Evolutionary conservation across 2,797 vertebrate species (phyloP), one percentile per base, ranked within the genome.

Genomic region (Tauraco hartlaubi): DNA sequence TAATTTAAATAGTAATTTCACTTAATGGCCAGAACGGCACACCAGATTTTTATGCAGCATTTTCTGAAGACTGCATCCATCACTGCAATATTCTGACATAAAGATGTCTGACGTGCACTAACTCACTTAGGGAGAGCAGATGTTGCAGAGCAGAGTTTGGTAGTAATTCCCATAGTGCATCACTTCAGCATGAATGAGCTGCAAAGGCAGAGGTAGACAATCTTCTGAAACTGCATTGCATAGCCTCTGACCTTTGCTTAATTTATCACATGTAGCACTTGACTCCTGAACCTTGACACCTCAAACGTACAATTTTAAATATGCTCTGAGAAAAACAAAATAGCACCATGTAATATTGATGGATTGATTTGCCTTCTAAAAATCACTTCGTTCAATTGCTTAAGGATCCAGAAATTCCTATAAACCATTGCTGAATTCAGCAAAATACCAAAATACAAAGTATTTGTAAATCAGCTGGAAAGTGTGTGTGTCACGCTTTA

Each of bases 111-210:
- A 99, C 99, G 98, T 99, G 99, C 98, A 98, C 99, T 99, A 99
- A 99, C 99, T 99, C 99, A 99, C 99, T 99, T 99, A 99, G 99
- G 99, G 98, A 99, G 99, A 98, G 99, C 99, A 99, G 99, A 99
- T 99, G 99, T 99, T 99, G 99, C 98, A 72, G 98, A 98, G 98
- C 98, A 95, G 99, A 98, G 99, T 99, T 99, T 98, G 98, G 99
- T 99, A 98, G 99, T 99, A 99, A 99, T 99, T 99, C 99, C 99
- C 99, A 98, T 98, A 99, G 99, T 99, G 99, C 99, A 98, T 99
- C 99, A 99, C 99, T 99, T 99, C 99, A 99, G 99, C 99, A 99
- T 99, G 99, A 99, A 99, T 99, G 99, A 99, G 98, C 99, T 98
- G 98, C 98, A 99, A 98, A 99, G 98, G 98, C 99, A 98, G 98